phyloP scores from a whole-genome alignment of 1,140 invertebrate species.

The Ceratina calcarata region DNA sequence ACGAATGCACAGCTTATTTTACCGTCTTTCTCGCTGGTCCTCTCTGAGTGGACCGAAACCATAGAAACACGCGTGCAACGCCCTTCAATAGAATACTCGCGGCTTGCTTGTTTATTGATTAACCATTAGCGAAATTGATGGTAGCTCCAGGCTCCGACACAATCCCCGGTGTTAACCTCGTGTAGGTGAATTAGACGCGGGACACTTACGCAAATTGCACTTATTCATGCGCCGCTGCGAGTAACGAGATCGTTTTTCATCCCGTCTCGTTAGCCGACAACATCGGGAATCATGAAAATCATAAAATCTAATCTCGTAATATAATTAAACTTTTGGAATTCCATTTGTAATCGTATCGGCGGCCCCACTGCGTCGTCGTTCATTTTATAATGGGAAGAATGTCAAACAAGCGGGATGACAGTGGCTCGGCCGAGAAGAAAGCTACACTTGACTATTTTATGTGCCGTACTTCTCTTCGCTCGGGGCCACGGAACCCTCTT shows the following conservation, averaged over 20 bases:
- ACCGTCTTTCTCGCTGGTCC: background rate
- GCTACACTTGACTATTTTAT: constrained; percentile 66
- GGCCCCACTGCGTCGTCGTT: constrained; percentile 14
- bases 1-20: background rate
- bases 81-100: constrained; percentile 21
- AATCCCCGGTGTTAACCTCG: constrained; percentile 60
- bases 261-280: background rate
- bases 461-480: constrained; percentile 44
- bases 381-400: constrained; percentile 59
- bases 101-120: constrained; percentile 76
- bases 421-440: constrained; percentile 48
- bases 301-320: too few relatives aligned
- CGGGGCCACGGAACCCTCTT: constrained; percentile 49
- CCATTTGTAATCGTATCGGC: constrained; percentile 29
- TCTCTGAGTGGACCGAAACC: constrained; percentile 43
- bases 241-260: constrained; percentile 26
- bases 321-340: constrained; percentile 36
- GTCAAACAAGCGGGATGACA: constrained; percentile 62
- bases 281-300: too few relatives aligned
- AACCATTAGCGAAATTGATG: constrained; percentile 78
- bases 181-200: constrained; percentile 62
- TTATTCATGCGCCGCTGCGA: constrained; percentile 40
- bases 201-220: constrained; percentile 55
- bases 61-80: constrained; percentile 38
- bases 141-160: constrained; percentile 46